Evolutionary conservation across 2,797 vertebrate species (phyloP), one percentile per base, ranked within the genome.

Genomic region (Agapornis canus): DNA sequence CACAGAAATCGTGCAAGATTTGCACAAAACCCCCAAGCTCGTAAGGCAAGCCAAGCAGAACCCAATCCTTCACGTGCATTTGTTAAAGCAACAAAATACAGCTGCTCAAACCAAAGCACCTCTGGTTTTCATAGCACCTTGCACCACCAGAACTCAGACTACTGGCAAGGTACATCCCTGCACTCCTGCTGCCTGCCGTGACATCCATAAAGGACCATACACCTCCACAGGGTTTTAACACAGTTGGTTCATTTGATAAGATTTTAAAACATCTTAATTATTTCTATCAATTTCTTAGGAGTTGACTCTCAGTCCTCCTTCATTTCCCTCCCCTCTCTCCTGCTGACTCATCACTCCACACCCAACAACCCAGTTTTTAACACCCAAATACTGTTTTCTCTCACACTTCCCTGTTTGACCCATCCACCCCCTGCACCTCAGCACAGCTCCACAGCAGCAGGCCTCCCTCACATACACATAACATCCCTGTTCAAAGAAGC

Each of bases 391-490:
- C 21, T 35, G 23, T 45, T 76, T 82, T 51, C 35, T 89, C 54
- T 66, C 37, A 20, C 39, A 26, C 15, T n/a, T 78, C 31, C 61
- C 61, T 52, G 4, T 73, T 51, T 59, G 32, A 65, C 8, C 10
- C 37, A 63, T 13, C 27, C 32, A 65, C 8, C 11, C 11, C 27
- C 21, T 56, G 63, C 29, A 82, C 9, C 7, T 3, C 27, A 60
- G 20, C 21, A 40, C 75, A 82, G 21, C 29, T 54, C 49, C 54
- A 45, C 12, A 49, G 40, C 56, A 83, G 35, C 26, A 76, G 27
- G 15, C 18, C 13, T 17, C 37, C 31, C 31, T 27, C 32, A 40
- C 17, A 17, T 6, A 15, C 2, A 56, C 0, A 0, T 4, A 25
- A 52, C 20, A 37, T 5, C 31, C 13, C 19, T 49, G 8, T 39